phyloP scores from a whole-genome alignment of 2,113 vertebrate species.

The Saccopteryx bilineata region DNA sequence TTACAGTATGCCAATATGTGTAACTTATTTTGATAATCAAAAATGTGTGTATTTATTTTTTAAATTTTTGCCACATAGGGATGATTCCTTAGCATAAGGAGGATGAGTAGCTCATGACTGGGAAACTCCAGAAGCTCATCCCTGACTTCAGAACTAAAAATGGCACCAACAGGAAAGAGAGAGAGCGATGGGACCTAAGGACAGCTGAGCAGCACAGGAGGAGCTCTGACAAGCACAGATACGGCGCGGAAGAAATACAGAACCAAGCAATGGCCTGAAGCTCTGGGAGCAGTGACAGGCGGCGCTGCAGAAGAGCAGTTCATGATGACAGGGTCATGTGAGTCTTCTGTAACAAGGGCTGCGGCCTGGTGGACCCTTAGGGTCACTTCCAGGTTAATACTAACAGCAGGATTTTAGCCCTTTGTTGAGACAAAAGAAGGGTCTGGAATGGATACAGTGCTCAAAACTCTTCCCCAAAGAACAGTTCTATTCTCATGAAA shows the following conservation, averaged over 20 bases:
- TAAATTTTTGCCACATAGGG: not conserved
- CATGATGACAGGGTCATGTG: not conserved
- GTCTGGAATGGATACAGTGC: not conserved
- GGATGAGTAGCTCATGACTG: not conserved
- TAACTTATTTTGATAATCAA: not conserved
- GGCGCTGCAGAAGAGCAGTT: not conserved
- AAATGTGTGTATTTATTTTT: not conserved
- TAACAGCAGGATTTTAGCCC: not conserved
- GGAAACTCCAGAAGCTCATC: not conserved
- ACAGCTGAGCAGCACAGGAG: not conserved
- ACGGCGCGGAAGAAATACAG: not conserved
- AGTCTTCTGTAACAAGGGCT: not conserved
- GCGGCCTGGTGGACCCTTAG: not conserved
- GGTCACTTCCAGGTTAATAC: not conserved
- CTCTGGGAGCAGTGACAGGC: not conserved
- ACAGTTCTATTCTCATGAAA: not conserved
- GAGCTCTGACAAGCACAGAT: not conserved
- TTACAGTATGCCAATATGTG: not conserved
- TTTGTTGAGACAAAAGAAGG: not conserved
- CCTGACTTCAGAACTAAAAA: not conserved
- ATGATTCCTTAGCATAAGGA: not conserved
- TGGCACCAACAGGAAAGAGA: conserved; percentile 6
- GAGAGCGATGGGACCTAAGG: not conserved
- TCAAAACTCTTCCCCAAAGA: not conserved
- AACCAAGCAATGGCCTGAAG: not conserved